Evolutionary conservation across 2,888 invertebrate genomes (phyloP), one percentile per base, ranked within the genome.

Genomic region (Noctua janthe): DNA sequence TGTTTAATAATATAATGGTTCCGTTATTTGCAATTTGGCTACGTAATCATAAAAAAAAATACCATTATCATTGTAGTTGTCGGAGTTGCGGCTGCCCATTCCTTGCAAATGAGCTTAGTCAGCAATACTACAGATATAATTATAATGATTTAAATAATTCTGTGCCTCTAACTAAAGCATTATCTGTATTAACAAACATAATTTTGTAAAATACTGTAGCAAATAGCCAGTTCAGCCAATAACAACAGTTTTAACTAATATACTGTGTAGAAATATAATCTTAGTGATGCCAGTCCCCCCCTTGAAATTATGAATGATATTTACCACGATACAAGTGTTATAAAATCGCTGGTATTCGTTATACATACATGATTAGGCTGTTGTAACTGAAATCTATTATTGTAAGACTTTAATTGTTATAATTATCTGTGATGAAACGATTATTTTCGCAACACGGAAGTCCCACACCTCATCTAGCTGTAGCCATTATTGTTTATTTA

Each of bases 381-480:
- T 89, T 88, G 84, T 76, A 82, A 80, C 85, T 89, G 62, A 89
- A 84, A 87, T 89, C 80, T 88, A 83, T 81, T 82, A 86, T 82
- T 84, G 84, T 89, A 86, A 86, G 87, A 83, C 54, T 90, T 87
- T 82, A 84, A 87, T 88, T 87, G 80, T 90, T 90, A 88, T 90
- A 91, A 90, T 90, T 93, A 93, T 92, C 93, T 94, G 94, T 94
- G 94, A 94, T 95, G 89, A 86, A 91, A 85, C 88, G 49, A 89
- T 91, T 89, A 87, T 88, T 87, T 86, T 88, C 73, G 89, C 84
- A 87, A 86, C 84, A 89, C 82, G 86, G 87, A 89, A 89, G 85
- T 86, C 88, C 88, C 86, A 89, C 88, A 90, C 86, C 90, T 90
- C 88, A 86, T 90, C 86, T 91, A 90, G 90, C 81, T 90, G 84